phyloP scores from a whole-genome alignment of 1,140 invertebrate genomes.

The Cheumatopsyche charites region DNA sequence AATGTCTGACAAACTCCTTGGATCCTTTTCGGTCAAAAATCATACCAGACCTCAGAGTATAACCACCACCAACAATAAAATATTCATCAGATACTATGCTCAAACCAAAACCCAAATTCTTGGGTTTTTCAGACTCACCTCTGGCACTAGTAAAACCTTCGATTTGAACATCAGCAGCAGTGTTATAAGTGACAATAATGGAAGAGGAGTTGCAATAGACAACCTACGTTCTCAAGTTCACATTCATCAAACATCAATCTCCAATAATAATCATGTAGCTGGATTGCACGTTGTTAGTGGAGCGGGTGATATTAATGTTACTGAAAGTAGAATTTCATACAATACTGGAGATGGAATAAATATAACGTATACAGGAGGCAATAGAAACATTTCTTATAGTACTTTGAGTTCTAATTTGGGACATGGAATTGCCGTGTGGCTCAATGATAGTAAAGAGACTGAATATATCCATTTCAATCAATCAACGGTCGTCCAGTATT shows the following conservation, averaged over 20 bases:
- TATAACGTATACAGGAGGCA: slow-evolving; percentile 90
- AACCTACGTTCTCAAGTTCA: slow-evolving; percentile 82
- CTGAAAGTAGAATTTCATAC: slow-evolving; percentile 83
- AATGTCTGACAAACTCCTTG: slow-evolving; percentile 70
- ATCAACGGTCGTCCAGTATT: slow-evolving; percentile 86
- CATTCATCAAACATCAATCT: slow-evolving; percentile 80
- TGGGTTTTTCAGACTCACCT: slow-evolving; percentile 76
- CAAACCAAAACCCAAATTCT: slow-evolving; percentile 71
- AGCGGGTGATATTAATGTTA: slow-evolving; percentile 91
- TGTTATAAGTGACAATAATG: slow-evolving; percentile 86
- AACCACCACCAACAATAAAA: slow-evolving; percentile 75
- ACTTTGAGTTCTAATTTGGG: slow-evolving; percentile 81
- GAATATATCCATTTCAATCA: slow-evolving; percentile 81
- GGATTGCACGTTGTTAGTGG: slow-evolving; percentile 86
- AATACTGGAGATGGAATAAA: slow-evolving; percentile 93
- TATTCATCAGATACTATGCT: slow-evolving; percentile 77
- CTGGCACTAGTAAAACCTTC: slow-evolving; percentile 79
- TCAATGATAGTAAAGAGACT: slow-evolving; percentile 85
- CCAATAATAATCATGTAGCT: slow-evolving; percentile 85
- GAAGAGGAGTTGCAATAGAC: slow-evolving; percentile 87
- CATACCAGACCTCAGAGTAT: slow-evolving; percentile 84
- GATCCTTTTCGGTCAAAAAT: slow-evolving; percentile 73
- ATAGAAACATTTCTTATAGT: slow-evolving; percentile 83
- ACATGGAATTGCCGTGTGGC: slow-evolving; percentile 85
- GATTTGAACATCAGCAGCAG: slow-evolving; percentile 88